Conservation (phyloP, 2,888 invertebrate species). For the Pyrochroa serraticornis region DNA sequence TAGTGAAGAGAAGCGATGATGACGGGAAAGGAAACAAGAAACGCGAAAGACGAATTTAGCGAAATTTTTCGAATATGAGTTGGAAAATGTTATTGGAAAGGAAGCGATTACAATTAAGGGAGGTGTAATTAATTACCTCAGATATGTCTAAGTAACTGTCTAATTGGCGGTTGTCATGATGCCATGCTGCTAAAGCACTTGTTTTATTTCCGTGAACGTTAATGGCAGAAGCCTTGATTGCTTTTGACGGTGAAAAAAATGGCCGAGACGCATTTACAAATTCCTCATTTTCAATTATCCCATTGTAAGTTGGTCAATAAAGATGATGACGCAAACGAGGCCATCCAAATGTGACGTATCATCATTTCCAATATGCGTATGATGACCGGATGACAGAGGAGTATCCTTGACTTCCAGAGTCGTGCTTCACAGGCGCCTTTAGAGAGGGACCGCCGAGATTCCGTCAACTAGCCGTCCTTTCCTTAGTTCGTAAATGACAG, state of each 20-base stretch:
- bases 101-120: constrained; percentile 6
- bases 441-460: no score
- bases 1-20: constrained; percentile 2
- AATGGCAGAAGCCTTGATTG: constrained; percentile 20
- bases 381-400: constrained; percentile 41
- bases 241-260: constrained; percentile 16
- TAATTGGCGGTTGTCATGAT: constrained; percentile 25
- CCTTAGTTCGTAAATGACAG: no score
- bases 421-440: constrained; percentile 7
- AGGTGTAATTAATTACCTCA: constrained; percentile 17
- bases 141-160: constrained; percentile 19
- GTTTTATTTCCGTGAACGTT: constrained; percentile 23
- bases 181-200: constrained; percentile 11
- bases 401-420: constrained; percentile 38
- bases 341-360: constrained; percentile 50
- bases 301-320: constrained; percentile 44
- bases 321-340: constrained; percentile 47
- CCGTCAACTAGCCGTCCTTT: no score
- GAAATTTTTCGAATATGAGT: no score
- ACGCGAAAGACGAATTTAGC: no score
- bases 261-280: constrained; percentile 35
- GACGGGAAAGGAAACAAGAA: not conserved
- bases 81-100: not conserved
- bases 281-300: constrained; percentile 47
- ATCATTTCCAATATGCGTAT: constrained; percentile 48